Evolutionary conservation across 2,888 invertebrate species (phyloP).

Genomic region (Anoncus sp.): DNA sequence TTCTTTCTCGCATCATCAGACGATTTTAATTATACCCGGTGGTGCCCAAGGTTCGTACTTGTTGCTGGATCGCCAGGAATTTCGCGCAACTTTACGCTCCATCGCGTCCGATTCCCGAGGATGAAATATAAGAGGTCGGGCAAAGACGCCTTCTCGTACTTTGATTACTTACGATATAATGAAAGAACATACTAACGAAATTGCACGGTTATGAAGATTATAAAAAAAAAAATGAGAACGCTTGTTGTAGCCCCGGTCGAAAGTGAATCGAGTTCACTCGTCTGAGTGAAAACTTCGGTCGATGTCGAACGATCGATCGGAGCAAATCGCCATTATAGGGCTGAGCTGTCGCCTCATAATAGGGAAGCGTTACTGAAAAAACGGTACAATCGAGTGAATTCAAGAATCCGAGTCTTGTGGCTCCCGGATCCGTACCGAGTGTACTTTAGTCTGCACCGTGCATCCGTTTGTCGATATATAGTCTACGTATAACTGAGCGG

Average conservation of each 20-base stretch:
- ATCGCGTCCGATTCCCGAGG: conserved; percentile 30
- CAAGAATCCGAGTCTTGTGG: conserved; percentile 47
- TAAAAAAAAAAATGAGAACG: conserved; percentile 9
- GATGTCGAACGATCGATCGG: conserved; percentile 59
- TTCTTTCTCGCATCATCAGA: conserved; percentile 22
- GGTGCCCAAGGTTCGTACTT: conserved; percentile 40
- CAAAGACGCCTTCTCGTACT: conserved; percentile 23
- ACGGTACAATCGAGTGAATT: conserved; percentile 28
- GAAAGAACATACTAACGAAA: conserved; percentile 16
- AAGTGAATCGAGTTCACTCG: conserved; percentile 58
- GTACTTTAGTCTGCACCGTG: conserved; percentile 74
- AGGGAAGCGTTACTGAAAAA: not conserved
- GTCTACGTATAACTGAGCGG: conserved; percentile 71
- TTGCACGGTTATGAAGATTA: conserved; percentile 16
- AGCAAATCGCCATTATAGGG: not conserved
- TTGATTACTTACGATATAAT: conserved; percentile 25
- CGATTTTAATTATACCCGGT: conserved; percentile 42
- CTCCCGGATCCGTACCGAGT: conserved; percentile 70
- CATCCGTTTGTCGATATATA: conserved; percentile 82
- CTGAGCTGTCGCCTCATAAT: not conserved
- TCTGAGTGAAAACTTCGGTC: conserved; percentile 38
- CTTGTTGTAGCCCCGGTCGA: conserved; percentile 39
- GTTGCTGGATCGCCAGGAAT: conserved; percentile 46
- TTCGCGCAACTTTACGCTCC: conserved; percentile 40
- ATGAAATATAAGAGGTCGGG: conserved; percentile 9